Evolutionary conservation across 2,888 invertebrate genomes (phyloP), one percentile per base, ranked within the genome.

Genomic region (Lasiommata megera): DNA sequence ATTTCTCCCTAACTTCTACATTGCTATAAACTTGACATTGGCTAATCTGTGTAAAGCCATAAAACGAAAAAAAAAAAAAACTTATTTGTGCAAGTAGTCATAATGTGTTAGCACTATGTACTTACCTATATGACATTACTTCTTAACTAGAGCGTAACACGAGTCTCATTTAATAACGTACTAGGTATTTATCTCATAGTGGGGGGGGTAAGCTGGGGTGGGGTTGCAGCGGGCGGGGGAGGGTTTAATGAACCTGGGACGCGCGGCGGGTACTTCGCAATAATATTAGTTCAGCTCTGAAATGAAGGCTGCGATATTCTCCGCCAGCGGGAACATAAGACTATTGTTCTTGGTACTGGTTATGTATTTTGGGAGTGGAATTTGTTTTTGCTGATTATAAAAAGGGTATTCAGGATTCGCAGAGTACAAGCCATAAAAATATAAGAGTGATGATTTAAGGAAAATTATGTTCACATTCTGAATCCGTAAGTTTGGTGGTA

Each of bases 191-290:
- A 67, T 69, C 65, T 64, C 64, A 51, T 56, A 44, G 54, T 53
- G 50, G 52, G 57, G 65, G 58, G 57, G 40, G 50, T n/a, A n/a
- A n/a, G 34, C 3, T 11, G 11, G 56, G 31, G 11, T 12, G 48
- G 53, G 56, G 50, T 60, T 60, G 52, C 51, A 37, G 47, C 47
- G 44, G 54, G 57, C 40, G 51, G 41, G 66, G 63, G 65, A 55
- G 69, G 65, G 84, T 82, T 80, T 83, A 86, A 87, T 86, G 85
- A 87, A 85, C 84, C 79, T 76, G 79, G 77, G 84, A 82, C 81
- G 80, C 81, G 76, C 71, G 73, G 72, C 71, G 77, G 76, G 76
- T 76, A 76, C 72, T 73, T 73, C 72, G 74, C 76, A 77, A 80
- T 80, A 79, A 83, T 87, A 86, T 84, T 85, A 82, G 81, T 79